phyloP scores from a whole-genome alignment of 92 coral and sea anemone species.

The Ricordea florida region DNA sequence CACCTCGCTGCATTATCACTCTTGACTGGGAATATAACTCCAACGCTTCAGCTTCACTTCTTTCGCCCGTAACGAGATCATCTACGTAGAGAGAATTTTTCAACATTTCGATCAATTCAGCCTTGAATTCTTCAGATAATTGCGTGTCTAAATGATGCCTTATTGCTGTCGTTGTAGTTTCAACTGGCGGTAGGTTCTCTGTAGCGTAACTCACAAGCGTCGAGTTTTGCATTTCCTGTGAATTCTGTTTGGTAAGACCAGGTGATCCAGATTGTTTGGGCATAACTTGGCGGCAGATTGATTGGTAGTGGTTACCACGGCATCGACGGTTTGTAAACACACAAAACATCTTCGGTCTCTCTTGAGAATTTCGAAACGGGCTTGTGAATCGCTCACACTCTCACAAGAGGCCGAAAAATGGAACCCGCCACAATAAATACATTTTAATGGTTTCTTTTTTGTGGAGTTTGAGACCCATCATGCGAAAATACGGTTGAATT shows the following conservation, averaged over 20 bases:
- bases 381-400: too few relatives aligned
- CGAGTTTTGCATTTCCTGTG: background rate
- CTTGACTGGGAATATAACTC: background rate
- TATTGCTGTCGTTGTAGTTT: constrained; percentile 5
- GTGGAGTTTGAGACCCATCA: too few relatives aligned
- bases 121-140: background rate
- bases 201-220: constrained; percentile 14
- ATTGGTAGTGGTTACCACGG: too few relatives aligned
- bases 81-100: background rate
- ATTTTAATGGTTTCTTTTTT: too few relatives aligned
- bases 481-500: too few relatives aligned
- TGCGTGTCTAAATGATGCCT: constrained; percentile 17
- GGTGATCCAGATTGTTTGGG: too few relatives aligned
- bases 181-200: constrained; percentile 11
- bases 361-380: too few relatives aligned
- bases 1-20: background rate
- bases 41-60: background rate
- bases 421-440: too few relatives aligned
- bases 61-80: background rate
- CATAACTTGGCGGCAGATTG: too few relatives aligned
- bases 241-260: background rate
- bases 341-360: too few relatives aligned
- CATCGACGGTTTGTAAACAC: too few relatives aligned
- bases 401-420: too few relatives aligned
- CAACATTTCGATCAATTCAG: constrained; percentile 18